Base-by-base conservation (phyloP, 2,113 vertebrate genomes). In the Pogonocichla stellata region DNA sequence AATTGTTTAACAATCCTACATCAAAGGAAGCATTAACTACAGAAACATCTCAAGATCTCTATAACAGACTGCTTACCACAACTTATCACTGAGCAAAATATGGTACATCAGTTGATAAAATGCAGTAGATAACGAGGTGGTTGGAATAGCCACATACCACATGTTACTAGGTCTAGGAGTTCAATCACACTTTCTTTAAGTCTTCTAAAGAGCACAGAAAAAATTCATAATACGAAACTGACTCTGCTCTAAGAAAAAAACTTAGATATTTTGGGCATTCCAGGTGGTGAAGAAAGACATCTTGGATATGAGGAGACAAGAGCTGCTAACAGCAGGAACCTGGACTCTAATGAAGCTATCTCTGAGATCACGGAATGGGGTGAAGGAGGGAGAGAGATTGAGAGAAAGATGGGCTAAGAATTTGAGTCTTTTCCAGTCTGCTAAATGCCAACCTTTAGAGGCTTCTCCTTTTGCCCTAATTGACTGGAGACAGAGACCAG, bases 71-170 rank as follows among this genome's bases (percentile, higher is more conserved):
- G 3, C 8, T 84, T 54, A 54, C 42, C 28, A 57, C 20, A 92
- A 57, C 14, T 70, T 77, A 56, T 80, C n/a, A 43, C 8, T 34
- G 23, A 18, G 33, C 10, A 42, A 66, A 53, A 69, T 48, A 31
- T 3, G 36, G 42, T 34, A 19, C 10, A 19, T 29, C 19, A 85
- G 18, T 10, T 74, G 25, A 45, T 54, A 38, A 87, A 94, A 81
- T 19, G 14, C 6, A 45, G 3, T 20, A 33, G 83, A 8, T 20
- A 51, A 67, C 0, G 0, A 86, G 8, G 19, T 53, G 14, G 12
- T 72, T 88, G 43, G 26, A 66, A 15, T 56, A 71, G 65, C 9
- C 40, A 53, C 5, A 36, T 36, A 42, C 7, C 13, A 18, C 5
- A 19, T 38, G 40, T 7, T 78, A 19, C n/a, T 50, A 86, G 12